These are phyloP conservation scores for Hydrozoanthus gracilis DNA, from an alignment of 92 coral and sea anemone species.

Conservation along the genomic window DNA sequence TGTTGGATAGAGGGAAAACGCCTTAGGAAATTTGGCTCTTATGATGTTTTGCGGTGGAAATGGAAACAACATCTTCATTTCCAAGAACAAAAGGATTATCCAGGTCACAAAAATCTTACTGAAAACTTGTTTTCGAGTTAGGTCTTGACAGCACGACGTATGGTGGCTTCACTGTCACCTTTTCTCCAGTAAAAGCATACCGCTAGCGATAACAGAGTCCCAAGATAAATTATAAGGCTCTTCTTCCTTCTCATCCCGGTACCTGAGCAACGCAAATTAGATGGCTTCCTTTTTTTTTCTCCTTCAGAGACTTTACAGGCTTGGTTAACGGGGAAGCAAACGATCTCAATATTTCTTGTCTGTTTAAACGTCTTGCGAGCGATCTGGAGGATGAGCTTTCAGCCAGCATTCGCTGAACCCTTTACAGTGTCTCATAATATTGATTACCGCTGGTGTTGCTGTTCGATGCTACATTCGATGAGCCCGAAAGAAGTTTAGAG, in stretches of 20 bases:
- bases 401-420: too few relatives aligned
- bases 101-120: neutral
- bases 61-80: neutral
- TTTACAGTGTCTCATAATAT: too few relatives aligned
- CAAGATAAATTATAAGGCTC: neutral
- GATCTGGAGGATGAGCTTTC: too few relatives aligned
- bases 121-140: neutral
- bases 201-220: constrained; percentile 5
- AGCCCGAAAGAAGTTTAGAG: too few relatives aligned
- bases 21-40: neutral
- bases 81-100: too few relatives aligned
- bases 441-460: too few relatives aligned
- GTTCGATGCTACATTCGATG: too few relatives aligned
- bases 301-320: too few relatives aligned
- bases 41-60: neutral
- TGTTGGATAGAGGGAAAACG: neutral
- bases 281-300: neutral
- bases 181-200: neutral
- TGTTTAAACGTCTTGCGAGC: neutral
- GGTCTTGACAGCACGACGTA: constrained; percentile 3
- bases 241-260: neutral
- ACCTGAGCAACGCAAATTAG: neutral
- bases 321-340: neutral
- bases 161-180: constrained; percentile 3
- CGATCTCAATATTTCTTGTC: neutral